Base-by-base conservation (phyloP, 2,113 vertebrate genomes). In the Martes martes region DNA sequence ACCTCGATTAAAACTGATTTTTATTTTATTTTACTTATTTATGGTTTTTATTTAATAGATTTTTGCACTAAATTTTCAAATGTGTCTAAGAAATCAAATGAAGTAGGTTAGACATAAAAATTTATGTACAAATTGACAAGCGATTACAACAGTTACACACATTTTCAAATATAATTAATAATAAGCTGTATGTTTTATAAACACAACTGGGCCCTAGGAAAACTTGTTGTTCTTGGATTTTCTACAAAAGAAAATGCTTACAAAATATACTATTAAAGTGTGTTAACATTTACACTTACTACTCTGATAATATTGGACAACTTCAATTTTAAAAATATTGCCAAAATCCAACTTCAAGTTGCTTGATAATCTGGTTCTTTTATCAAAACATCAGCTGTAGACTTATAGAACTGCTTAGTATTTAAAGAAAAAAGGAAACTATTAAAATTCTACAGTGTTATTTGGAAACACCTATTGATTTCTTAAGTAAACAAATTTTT, bases 11-110 rank as follows among this genome's bases (percentile, higher is more conserved):
- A 89, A 94, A 85, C 42, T 91, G 71, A 69, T 36, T 69, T 69
- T 78, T 47, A 31, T 47, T 45, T 47, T 76, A 76, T 28, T 76
- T 45, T 26, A 74, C 15, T 76, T 76, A 76, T 47, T 78, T 78
- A 31, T 47, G 42, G 26, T 67, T 87, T 91, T 97, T 95, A 90
- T 63, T 89, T 74, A 89, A 80, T 84, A 69, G 0, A 91, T 79
- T 71, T 94, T 96, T 87, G 50, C 14, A 86, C 13, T 69, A 87
- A 76, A 87, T 86, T 92, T 97, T 88, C 11, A 91, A 91, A 73
- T 13, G 26, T 93, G 31, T 67, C 16, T 33, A 82, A 81, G n/a
- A 65, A 1, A 31, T 94, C 65, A 97, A 73, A 52, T 84, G 23
- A 89, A 55, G 13, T 90, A 33, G 4, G 3, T 69, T 96, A 95